A percentile compares a stretch with the other conserved stretches of the same genome.
phyloP scores from a whole-genome alignment of 2,888 invertebrate species.

The Meta bourneti region DNA sequence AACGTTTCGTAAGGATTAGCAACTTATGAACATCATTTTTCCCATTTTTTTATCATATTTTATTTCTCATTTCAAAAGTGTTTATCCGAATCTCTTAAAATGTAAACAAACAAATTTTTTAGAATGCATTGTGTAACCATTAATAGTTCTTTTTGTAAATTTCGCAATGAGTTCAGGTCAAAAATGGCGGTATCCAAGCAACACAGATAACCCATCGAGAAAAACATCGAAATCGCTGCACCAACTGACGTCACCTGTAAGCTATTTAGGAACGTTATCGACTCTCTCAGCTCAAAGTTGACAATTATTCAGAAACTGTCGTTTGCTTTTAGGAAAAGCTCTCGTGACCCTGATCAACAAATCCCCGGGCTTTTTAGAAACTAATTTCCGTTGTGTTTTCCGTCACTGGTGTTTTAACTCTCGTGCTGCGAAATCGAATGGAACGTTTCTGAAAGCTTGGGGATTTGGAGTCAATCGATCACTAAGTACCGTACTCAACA shows the following conservation, averaged over 20 bases:
- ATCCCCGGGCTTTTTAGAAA: constrained; percentile 51
- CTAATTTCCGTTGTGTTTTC: constrained; percentile 42
- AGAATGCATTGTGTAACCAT: background rate
- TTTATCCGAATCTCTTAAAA: background rate
- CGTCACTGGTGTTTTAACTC: background rate
- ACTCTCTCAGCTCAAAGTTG: background rate
- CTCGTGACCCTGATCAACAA: constrained; percentile 6
- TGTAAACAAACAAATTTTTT: background rate
- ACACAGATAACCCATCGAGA: constrained; percentile 16
- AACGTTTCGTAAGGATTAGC: too few relatives aligned
- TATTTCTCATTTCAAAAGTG: too few relatives aligned
- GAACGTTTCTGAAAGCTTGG: constrained; percentile 63
- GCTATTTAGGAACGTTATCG: constrained; percentile 46
- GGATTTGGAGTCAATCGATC: constrained; percentile 50
- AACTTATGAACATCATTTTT: too few relatives aligned
- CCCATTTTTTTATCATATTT: too few relatives aligned
- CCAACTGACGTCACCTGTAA: constrained; percentile 19
- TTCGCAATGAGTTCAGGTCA: constrained; percentile 11
- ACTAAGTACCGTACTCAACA: background rate
- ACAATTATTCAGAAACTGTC: constrained; percentile 40
- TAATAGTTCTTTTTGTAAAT: background rate
- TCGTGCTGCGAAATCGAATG: constrained; percentile 45
- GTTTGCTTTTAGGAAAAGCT: background rate
- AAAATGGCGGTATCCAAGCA: constrained; percentile 18
- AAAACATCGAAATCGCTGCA: constrained; percentile 22